These are phyloP conservation scores for Chaetodon auriga DNA, from an alignment of 2,113 vertebrate species.

Conservation along the genomic window DNA sequence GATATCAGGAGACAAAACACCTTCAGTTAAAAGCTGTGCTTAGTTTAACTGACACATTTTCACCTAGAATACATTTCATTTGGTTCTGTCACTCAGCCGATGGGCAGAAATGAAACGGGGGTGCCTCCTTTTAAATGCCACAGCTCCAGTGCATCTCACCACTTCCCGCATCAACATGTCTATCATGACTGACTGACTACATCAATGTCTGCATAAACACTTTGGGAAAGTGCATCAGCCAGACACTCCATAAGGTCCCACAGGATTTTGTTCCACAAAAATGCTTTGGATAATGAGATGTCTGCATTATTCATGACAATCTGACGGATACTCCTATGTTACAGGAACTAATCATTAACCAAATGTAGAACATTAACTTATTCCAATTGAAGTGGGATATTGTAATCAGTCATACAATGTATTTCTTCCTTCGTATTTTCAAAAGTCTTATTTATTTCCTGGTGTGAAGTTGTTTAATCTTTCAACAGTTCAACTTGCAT, in stretches of 20 bases:
- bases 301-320: conserved; percentile 79
- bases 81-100: neutral
- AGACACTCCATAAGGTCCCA: conserved; percentile 49
- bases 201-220: conserved; percentile 64
- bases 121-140: conserved; percentile 22
- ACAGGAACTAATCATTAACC: conserved; percentile 70
- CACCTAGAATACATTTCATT: neutral
- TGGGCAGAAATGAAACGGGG: neutral
- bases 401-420: conserved; percentile 62
- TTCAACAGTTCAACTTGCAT: conserved; percentile 13
- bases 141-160: conserved; percentile 22
- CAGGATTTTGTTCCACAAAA: conserved; percentile 61
- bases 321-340: conserved; percentile 61
- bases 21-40: neutral
- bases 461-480: conserved; percentile 59
- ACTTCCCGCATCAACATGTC: conserved; percentile 44
- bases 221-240: conserved; percentile 49
- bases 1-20: neutral
- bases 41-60: conserved; percentile 19
- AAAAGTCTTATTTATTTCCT: conserved; percentile 55
- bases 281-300: conserved; percentile 76
- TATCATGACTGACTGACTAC: conserved; percentile 53
- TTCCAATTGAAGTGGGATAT: conserved; percentile 57
- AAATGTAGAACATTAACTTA: conserved; percentile 59
- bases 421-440: conserved; percentile 42